Conservation (phyloP, 2,888 invertebrate genomes). For the Nephrotoma guestfalica region DNA sequence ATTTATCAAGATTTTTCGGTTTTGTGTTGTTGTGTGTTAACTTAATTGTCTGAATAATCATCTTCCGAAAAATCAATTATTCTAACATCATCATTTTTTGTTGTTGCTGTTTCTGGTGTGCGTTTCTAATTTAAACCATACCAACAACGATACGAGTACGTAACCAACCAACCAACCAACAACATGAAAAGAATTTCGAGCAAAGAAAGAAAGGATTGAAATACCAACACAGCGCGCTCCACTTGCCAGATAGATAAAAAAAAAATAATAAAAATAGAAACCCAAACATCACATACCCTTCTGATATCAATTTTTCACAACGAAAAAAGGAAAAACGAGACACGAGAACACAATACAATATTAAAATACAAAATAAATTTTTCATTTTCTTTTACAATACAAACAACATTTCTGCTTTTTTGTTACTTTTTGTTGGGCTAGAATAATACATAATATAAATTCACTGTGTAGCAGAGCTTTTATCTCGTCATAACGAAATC, state of each 20-base stretch:
- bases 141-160: no score
- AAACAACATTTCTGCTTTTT: not conserved
- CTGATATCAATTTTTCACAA: not conserved
- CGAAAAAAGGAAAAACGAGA: not conserved
- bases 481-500: not conserved
- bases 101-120: not conserved
- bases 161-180: no score
- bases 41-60: not conserved
- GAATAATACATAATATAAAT: not conserved
- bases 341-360: not conserved
- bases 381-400: not conserved
- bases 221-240: not conserved
- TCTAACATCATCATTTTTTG: not conserved
- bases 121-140: not conserved
- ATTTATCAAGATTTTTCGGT: not conserved
- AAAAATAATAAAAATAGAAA: not conserved
- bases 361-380: not conserved
- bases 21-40: not conserved
- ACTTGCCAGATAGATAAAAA: not conserved
- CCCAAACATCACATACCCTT: not conserved
- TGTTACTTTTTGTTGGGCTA: not conserved
- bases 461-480: not conserved
- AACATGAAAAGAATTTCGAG: not conserved
- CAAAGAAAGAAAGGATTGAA: not conserved
- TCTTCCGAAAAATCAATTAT: not conserved